phyloP scores from a whole-genome alignment of 2,888 invertebrate species.

The Apotomis betuletana region DNA sequence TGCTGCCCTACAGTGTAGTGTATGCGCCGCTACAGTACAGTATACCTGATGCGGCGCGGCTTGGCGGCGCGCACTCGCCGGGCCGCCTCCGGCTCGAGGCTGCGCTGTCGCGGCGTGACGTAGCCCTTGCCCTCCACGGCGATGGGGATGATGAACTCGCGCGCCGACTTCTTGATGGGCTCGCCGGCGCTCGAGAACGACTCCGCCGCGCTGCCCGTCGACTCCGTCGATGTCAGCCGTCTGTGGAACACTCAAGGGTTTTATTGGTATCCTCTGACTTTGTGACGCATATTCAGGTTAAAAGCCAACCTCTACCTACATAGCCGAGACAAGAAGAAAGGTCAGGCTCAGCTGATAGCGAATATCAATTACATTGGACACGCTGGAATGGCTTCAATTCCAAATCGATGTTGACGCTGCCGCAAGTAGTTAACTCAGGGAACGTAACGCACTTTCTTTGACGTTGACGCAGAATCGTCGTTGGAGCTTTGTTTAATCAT shows the following conservation, averaged over 20 bases:
- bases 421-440: too few relatives aligned
- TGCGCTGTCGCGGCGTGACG: slow-evolving; percentile 88
- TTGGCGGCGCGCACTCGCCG: slow-evolving; percentile 70
- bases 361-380: too few relatives aligned
- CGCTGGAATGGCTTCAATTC: too few relatives aligned
- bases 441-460: too few relatives aligned
- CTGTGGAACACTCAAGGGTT: slow-evolving; percentile 51
- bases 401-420: too few relatives aligned
- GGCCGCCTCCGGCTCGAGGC: slow-evolving; percentile 88
- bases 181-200: slow-evolving; percentile 75
- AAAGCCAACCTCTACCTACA: too few relatives aligned
- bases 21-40: slow-evolving; percentile 65
- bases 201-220: slow-evolving; percentile 81
- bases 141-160: slow-evolving; percentile 97
- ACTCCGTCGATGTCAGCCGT: slow-evolving; percentile 85
- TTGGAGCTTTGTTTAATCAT: too few relatives aligned
- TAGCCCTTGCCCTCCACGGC: slow-evolving; percentile 95
- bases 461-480: too few relatives aligned
- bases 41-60: slow-evolving; percentile 89
- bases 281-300: too few relatives aligned
- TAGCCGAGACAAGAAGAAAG: too few relatives aligned
- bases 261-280: not conserved
- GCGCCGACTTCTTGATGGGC: slow-evolving; percentile 93
- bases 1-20: too few relatives aligned
- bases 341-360: too few relatives aligned